Evolutionary conservation across 2,113 vertebrate genomes (phyloP).

Genomic region (Podarcis muralis): DNA sequence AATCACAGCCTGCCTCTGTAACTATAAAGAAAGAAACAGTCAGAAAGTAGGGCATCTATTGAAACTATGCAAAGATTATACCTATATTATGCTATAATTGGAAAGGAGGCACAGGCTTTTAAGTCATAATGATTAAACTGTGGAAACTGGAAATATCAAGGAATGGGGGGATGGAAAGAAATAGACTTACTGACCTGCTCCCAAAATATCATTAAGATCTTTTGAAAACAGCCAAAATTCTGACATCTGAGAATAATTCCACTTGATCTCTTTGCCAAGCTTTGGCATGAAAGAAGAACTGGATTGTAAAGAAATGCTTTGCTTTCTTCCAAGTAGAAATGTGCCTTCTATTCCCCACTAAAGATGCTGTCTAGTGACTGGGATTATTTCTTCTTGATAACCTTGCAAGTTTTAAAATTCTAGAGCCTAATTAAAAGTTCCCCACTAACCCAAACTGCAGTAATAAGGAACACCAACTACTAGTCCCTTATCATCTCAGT

Average conservation of each 20-base stretch:
- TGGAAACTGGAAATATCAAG: neutral
- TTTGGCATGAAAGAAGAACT: conserved; percentile 14
- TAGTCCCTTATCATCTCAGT: conserved; percentile 68
- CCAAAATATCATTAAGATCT: conserved; percentile 14
- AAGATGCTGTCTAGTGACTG: conserved; percentile 31
- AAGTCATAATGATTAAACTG: neutral
- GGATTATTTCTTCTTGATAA: conserved; percentile 33
- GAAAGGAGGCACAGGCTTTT: neutral
- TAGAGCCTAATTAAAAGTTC: conserved; percentile 78
- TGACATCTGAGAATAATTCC: conserved; percentile 13
- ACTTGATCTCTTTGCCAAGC: conserved; percentile 42
- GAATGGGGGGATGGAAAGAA: conserved; percentile 12
- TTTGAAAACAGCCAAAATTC: conserved; percentile 28
- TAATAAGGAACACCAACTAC: conserved; percentile 67
- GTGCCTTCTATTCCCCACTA: conserved; percentile 27
- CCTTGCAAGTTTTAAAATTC: conserved; percentile 72
- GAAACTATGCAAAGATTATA: neutral
- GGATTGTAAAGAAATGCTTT: conserved; percentile 41
- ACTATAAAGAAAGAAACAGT: conserved; percentile 2
- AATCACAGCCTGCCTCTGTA: conserved; percentile 13
- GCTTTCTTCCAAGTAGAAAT: conserved; percentile 53
- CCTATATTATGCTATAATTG: neutral
- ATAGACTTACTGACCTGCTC: conserved; percentile 8
- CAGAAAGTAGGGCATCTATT: neutral
- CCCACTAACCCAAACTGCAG: conserved; percentile 66